phyloP scores from a whole-genome alignment of 2,797 vertebrate species.

The Lithobates sylvaticus region DNA sequence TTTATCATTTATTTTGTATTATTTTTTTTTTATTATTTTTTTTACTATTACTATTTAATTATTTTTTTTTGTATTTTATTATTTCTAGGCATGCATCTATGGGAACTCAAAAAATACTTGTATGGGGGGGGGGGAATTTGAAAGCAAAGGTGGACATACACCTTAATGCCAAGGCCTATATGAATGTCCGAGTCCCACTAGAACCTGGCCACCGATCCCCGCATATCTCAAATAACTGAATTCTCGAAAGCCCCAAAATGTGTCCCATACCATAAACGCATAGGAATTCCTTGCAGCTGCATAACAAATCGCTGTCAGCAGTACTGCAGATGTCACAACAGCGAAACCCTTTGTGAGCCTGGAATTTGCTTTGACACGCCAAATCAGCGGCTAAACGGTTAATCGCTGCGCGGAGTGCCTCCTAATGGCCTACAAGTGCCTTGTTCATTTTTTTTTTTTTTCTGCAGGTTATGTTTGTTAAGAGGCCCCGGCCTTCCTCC shows the following conservation, averaged over 20 bases:
- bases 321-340: neutral
- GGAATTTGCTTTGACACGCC: neutral
- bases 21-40: too few species aligned
- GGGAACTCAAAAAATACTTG: too few species aligned
- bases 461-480: slow-evolving; percentile 41
- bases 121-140: too few species aligned
- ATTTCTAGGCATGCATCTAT: too few species aligned
- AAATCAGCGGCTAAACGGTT: neutral
- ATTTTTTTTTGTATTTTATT: too few species aligned
- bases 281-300: neutral
- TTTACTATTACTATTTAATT: too few species aligned
- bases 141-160: too few species aligned
- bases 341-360: neutral
- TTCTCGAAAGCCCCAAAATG: neutral
- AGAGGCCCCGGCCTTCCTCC: slow-evolving; percentile 45
- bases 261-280: neutral
- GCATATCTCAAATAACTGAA: neutral
- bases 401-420: neutral
- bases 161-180: too few species aligned
- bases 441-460: slow-evolving; percentile 15
- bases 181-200: too few species aligned
- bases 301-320: neutral
- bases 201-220: neutral
- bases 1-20: too few species aligned
- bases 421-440: slow-evolving; percentile 19